A percentile compares a stretch with the other conserved stretches of the same genome.
Conservation (phyloP, 2,888 invertebrate genomes). For the Tinea trinotella region DNA sequence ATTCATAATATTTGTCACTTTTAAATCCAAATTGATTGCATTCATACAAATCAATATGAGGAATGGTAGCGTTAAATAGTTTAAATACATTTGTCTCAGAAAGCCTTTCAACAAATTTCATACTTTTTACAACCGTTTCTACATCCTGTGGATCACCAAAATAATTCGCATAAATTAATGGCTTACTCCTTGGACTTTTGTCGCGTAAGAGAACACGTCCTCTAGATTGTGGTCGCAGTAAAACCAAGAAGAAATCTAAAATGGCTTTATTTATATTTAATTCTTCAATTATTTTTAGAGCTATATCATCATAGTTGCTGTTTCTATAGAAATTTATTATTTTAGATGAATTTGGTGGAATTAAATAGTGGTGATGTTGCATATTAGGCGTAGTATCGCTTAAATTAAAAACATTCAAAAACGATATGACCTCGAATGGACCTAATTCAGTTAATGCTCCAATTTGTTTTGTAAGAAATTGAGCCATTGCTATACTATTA, state of each 20-base stretch:
- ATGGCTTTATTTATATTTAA: slow-evolving; percentile 26
- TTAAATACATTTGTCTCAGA: slow-evolving; percentile 47
- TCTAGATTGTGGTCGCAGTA: slow-evolving; percentile 57
- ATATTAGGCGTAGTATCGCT: slow-evolving; percentile 53
- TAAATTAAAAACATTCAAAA: slow-evolving; percentile 74
- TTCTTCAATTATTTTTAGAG: slow-evolving; percentile 21
- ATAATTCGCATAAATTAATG: slow-evolving; percentile 73
- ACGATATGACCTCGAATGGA: slow-evolving; percentile 76
- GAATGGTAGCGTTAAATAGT: slow-evolving; percentile 33
- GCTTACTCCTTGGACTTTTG: slow-evolving; percentile 63
- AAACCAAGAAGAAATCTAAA: slow-evolving; percentile 27
- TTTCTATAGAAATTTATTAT: slow-evolving; percentile 22
- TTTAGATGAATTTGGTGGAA: slow-evolving; percentile 21
- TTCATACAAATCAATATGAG: slow-evolving; percentile 28
- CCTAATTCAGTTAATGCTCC: slow-evolving; percentile 76
- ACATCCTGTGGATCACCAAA: slow-evolving; percentile 65
- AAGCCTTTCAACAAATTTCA: slow-evolving; percentile 39
- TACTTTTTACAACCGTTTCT: slow-evolving; percentile 40
- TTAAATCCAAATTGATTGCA: slow-evolving; percentile 28
- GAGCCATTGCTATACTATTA: slow-evolving; percentile 34
- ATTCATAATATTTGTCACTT: slow-evolving; percentile 76
- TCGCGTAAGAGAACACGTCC: slow-evolving; percentile 68
- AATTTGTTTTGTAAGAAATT: slow-evolving; percentile 33
- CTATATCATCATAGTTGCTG: slow-evolving; percentile 22
- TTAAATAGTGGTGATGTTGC: slow-evolving; percentile 40